Evolutionary conservation across 2,888 invertebrate species (phyloP).

Genomic region (Drosophila lacicola): DNA sequence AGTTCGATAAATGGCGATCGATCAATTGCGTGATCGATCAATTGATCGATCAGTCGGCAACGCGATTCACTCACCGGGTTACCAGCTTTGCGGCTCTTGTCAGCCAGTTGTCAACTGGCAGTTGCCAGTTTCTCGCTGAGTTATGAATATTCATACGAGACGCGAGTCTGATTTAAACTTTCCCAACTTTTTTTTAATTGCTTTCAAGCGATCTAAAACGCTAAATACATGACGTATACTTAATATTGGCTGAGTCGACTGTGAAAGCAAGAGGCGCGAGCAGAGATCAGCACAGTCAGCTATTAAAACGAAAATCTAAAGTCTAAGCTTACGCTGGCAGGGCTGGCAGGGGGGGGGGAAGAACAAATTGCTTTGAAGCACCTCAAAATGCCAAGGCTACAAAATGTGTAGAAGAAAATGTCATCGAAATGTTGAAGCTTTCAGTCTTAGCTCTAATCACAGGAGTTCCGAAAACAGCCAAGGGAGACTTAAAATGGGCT

Average conservation of each 20-base stretch:
- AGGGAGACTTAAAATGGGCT: too few species aligned
- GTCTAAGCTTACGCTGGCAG: too few species aligned
- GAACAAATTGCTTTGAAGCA: not conserved
- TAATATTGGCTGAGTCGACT: constrained; percentile 17
- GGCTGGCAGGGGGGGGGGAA: too few species aligned
- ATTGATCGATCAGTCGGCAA: constrained; percentile 25
- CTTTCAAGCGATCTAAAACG: not conserved
- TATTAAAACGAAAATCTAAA: too few species aligned
- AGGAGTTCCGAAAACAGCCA: too few species aligned
- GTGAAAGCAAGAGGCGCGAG: not conserved
- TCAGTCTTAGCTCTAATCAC: not conserved
- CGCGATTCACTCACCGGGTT: constrained; percentile 38
- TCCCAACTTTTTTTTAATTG: constrained; percentile 38
- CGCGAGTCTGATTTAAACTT: constrained; percentile 31
- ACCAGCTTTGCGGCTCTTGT: constrained; percentile 39
- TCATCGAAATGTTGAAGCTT: not conserved
- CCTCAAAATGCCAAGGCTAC: not conserved
- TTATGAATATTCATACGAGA: constrained; percentile 49
- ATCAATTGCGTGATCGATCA: constrained; percentile 39
- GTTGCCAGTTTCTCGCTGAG: constrained; percentile 14
- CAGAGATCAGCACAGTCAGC: too few species aligned
- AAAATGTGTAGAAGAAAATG: not conserved
- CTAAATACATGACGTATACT: constrained; percentile 41
- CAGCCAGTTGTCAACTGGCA: constrained; percentile 54
- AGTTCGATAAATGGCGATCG: constrained; percentile 6